Evolutionary conservation across 2,797 vertebrate genomes (phyloP).

Genomic region (Karalla daura): DNA sequence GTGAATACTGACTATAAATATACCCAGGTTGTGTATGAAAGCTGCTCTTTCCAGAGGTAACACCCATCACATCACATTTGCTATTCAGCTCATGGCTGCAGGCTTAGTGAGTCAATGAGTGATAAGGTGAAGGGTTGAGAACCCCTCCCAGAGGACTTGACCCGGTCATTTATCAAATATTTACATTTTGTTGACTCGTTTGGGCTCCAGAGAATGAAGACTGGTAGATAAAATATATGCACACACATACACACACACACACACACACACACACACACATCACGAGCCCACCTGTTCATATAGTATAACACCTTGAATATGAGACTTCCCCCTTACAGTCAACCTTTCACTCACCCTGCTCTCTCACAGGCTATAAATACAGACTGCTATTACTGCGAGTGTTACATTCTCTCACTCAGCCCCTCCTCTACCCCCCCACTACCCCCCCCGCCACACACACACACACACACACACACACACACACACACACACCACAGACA

Average conservation of each 20-base stretch:
- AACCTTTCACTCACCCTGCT: slow-evolving; percentile 57
- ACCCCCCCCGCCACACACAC: no score
- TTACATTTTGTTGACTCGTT: slow-evolving; percentile 15
- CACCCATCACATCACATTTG: slow-evolving; percentile 5
- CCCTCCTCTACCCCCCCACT: slow-evolving; percentile 35
- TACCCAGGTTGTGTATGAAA: not conserved
- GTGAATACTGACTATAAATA: slow-evolving; percentile 46
- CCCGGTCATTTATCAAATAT: slow-evolving; percentile 9
- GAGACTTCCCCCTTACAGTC: slow-evolving; percentile 35
- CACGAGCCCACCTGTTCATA: not conserved
- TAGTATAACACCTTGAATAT: not conserved
- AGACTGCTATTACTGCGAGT: slow-evolving; percentile 66
- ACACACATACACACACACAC: not conserved
- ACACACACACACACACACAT: not conserved
- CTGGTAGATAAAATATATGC: no score
- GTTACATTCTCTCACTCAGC: slow-evolving; percentile 72
- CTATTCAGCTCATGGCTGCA: not conserved
- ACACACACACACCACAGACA: slow-evolving; percentile 43
- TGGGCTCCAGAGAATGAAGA: no score
- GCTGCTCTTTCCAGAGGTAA: slow-evolving; percentile 14
- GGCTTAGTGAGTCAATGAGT: not conserved
- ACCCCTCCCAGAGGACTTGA: not conserved
- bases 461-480: no score
- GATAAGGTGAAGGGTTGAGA: not conserved
- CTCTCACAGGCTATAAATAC: slow-evolving; percentile 70